These are phyloP conservation scores for Phortica magna DNA, from an alignment of 2,888 invertebrate species.

Conservation along the genomic window DNA sequence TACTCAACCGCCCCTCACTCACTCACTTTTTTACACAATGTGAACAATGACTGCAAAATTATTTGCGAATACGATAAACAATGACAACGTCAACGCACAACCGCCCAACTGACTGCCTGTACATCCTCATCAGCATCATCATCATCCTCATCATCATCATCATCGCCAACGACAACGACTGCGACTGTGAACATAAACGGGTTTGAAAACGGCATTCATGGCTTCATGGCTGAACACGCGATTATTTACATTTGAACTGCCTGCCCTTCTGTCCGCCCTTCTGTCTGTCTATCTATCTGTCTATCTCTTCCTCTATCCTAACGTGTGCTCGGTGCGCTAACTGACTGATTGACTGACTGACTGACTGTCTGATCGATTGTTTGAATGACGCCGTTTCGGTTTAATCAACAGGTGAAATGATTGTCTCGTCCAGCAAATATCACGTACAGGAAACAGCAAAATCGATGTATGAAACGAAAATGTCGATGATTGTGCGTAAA, in stretches of 20 bases:
- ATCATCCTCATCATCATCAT: background rate
- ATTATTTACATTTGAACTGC: background rate
- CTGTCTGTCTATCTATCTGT: too few relatives aligned
- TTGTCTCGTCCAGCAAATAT: conserved; percentile 88
- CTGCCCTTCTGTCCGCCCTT: too few relatives aligned
- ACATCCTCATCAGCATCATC: too few relatives aligned
- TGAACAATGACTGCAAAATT: background rate
- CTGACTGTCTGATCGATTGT: background rate
- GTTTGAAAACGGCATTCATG: background rate
- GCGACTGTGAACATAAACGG: background rate
- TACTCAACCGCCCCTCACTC: background rate
- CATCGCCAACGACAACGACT: background rate
- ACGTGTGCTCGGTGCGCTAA: too few relatives aligned
- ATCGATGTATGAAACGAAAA: conserved; percentile 89
- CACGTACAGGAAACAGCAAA: conserved; percentile 85
- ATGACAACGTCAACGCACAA: background rate
- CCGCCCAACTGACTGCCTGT: too few relatives aligned
- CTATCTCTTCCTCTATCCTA: too few relatives aligned
- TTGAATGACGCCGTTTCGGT: background rate
- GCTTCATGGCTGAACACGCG: background rate
- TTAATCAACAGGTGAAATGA: conserved; percentile 85
- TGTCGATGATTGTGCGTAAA: conserved; percentile 87
- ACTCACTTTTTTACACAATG: background rate
- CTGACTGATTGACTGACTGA: background rate
- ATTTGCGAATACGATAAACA: background rate